Percentiles rank a stretch among this genome's conserved stretches.
phyloP scores from a whole-genome alignment of 92 coral and sea anemone species.

The Porites lobata region DNA sequence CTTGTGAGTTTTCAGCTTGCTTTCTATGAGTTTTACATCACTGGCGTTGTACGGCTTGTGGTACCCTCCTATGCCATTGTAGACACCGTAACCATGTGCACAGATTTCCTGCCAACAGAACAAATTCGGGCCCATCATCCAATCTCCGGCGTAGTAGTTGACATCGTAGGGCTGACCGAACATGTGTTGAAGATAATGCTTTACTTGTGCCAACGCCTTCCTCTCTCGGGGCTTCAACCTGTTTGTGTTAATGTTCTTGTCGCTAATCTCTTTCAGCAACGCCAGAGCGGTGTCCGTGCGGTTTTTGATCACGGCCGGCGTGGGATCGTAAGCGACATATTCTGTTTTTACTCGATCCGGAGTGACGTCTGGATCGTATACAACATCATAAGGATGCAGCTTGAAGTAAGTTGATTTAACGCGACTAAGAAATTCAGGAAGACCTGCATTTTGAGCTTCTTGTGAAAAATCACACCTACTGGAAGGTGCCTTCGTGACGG shows the following conservation, averaged over 20 bases:
- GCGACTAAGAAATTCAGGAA: constrained; percentile 70
- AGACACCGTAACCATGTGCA: constrained; percentile 45
- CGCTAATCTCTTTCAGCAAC: constrained; percentile 61
- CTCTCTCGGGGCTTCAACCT: background rate
- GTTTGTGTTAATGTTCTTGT: constrained; percentile 33
- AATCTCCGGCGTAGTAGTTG: constrained; percentile 82
- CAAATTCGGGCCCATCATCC: constrained; percentile 92
- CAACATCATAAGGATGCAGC: constrained; percentile 62
- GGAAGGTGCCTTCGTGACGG: background rate
- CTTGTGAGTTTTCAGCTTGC: constrained; percentile 69
- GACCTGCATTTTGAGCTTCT: constrained; percentile 73
- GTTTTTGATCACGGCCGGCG: constrained; percentile 53
- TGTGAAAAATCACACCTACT: constrained; percentile 60
- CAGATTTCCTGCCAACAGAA: constrained; percentile 89
- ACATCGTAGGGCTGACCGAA: constrained; percentile 83
- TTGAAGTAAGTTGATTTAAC: constrained; percentile 66
- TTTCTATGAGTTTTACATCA: constrained; percentile 14
- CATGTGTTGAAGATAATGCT: constrained; percentile 73
- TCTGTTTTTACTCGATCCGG: constrained; percentile 47
- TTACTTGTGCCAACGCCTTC: constrained; percentile 71
- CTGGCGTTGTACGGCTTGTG: constrained; percentile 60
- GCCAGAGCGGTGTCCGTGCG: constrained; percentile 79
- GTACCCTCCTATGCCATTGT: constrained; percentile 43
- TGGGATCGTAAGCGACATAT: constrained; percentile 72
- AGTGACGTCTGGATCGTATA: constrained; percentile 63